phyloP scores from a whole-genome alignment of 2,888 invertebrate genomes.

The Brenthis hecate region DNA sequence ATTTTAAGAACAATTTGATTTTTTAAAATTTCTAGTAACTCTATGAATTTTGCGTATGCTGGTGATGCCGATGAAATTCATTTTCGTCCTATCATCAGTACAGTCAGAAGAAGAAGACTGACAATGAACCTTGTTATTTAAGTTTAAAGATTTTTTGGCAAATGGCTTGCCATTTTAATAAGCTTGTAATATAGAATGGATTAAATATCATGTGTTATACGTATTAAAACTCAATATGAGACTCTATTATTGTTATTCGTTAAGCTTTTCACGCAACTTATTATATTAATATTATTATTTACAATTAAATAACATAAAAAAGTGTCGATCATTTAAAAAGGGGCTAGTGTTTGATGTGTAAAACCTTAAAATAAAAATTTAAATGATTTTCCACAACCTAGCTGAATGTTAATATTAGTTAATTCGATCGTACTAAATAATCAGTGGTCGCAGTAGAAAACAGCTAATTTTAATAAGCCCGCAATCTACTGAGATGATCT shows the following conservation, averaged over 20 bases:
- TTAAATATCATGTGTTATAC: no score
- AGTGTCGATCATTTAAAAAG: no score
- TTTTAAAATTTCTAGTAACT: not conserved
- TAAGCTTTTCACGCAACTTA: no score
- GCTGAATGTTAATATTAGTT: constrained; percentile 25
- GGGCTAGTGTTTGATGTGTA: no score
- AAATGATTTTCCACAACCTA: constrained; percentile 14
- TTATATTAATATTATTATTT: no score
- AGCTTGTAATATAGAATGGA: not conserved
- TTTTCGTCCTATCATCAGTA: no score
- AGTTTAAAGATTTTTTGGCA: constrained; percentile 5
- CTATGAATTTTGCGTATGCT: not conserved
- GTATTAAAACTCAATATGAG: no score
- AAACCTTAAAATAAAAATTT: no score
- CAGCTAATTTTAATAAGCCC: constrained; percentile 54
- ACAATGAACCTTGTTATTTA: constrained; percentile 8
- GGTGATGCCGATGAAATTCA: not conserved
- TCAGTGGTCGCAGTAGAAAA: constrained; percentile 43
- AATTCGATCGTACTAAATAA: constrained; percentile 43
- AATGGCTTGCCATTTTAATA: constrained; percentile 1
- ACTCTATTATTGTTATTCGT: no score
- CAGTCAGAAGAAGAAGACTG: no score
- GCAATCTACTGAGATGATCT: constrained; percentile 52
- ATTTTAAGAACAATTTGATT: not conserved
- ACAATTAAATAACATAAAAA: no score